Conservation (phyloP, 1,140 invertebrate genomes). For the Pentalonia nigronervosa region DNA sequence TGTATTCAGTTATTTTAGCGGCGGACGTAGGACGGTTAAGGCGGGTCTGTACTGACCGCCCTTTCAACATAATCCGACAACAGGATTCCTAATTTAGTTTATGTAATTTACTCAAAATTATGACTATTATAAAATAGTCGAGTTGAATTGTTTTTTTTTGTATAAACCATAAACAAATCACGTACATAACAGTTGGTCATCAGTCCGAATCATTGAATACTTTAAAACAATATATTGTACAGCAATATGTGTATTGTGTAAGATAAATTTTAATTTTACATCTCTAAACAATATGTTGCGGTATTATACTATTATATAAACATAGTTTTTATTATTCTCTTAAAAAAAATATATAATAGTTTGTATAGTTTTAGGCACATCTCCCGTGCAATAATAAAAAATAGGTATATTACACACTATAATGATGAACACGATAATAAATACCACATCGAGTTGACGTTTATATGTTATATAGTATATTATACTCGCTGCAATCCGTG, state of each 20-base stretch:
- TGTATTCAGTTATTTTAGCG: conserved; percentile 36
- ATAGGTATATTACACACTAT: background rate
- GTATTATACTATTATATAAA: background rate
- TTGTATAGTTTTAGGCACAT: background rate
- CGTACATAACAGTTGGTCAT: background rate
- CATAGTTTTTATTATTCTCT: background rate
- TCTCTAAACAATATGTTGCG: background rate
- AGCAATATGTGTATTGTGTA: background rate
- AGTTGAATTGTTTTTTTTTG: background rate
- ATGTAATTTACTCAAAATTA: background rate
- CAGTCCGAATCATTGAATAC: background rate
- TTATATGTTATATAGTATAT: background rate
- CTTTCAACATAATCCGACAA: background rate
- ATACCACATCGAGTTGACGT: background rate
- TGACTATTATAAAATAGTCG: background rate
- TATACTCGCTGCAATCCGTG: background rate
- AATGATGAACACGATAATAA: too few species aligned
- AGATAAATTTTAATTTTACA: background rate
- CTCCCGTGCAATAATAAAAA: background rate
- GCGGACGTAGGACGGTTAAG: background rate
- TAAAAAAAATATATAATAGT: background rate
- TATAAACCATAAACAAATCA: background rate
- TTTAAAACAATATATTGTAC: background rate
- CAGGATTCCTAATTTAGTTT: background rate
- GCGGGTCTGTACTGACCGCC: background rate